Base-by-base conservation (phyloP, 37 sponge, comb jelly and placozoan genomes). In the Diacarnus erythraeanus region DNA sequence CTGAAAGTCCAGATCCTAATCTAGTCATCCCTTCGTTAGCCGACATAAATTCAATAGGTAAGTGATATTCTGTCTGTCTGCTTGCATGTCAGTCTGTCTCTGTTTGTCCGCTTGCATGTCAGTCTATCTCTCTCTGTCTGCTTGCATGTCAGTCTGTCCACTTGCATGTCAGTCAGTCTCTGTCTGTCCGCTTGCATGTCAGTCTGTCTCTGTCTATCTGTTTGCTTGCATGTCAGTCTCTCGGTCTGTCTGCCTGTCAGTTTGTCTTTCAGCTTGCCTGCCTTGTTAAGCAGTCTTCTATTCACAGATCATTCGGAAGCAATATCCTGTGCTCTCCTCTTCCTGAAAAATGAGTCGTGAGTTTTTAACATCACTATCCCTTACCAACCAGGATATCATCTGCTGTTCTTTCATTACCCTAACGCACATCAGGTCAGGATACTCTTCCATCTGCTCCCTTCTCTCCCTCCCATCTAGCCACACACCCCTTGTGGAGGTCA, bases 1-100 rank as follows among this genome's bases (percentile, higher is more conserved):
- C 96, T 25, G 99, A 98, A 81, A 83, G 87, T 10, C 78, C 83
- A 9, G 80, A 89, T 36, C 43, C 51, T 22, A 57, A 35, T 25
- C 39, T 54, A 10, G 64, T 80, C 38, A 74, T 83, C 27, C 75
- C 80, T 21, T 41, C 72, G 22, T 59, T 87, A 4, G 69, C 66
- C 25, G 5, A 59, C 57, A 54, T 87, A 8, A 59, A 71, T 38
- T 26, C 75, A 29, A 43, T 78, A 73, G 86, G 86, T 85, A 68
- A 9, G 69, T 12, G 2, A 6, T 23, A 61, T 8, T 29, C n/a
- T 4, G 29, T 47, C 4, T 60, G 56, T 54, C 17, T 10, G 56
- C 17, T 10, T 54, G 56, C 17, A 54, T 54, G 17, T 54, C n/a
- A n/a, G n/a, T n/a, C n/a, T n/a, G n/a, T n/a, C n/a, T n/a, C n/a